Conservation (phyloP, 2,113 vertebrate genomes). For the Cyanoliseus patagonus region DNA sequence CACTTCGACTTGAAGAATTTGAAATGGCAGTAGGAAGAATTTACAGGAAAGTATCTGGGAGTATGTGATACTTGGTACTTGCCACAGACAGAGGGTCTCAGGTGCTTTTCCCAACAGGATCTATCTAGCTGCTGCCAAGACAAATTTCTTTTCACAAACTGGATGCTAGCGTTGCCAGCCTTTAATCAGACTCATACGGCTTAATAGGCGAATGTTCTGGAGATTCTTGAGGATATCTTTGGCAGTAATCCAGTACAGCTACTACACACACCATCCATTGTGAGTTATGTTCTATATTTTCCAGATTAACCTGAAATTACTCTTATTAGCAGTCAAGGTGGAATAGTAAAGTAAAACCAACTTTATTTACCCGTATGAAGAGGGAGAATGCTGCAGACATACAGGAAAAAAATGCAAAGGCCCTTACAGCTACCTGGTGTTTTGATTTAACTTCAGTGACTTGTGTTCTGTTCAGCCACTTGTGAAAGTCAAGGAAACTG, state of each 20-base stretch:
- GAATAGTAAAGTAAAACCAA: not conserved
- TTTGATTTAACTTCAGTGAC: not conserved
- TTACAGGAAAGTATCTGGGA: slow-evolving; percentile 22
- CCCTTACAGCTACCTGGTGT: not conserved
- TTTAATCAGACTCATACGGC: slow-evolving; percentile 38
- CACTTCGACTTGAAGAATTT: not conserved
- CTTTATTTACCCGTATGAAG: not conserved
- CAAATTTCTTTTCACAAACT: slow-evolving; percentile 11
- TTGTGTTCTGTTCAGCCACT: not conserved
- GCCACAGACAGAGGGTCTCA: slow-evolving; percentile 16
- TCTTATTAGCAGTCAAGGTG: not conserved
- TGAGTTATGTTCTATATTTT: slow-evolving; percentile 11
- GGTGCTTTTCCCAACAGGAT: slow-evolving; percentile 36
- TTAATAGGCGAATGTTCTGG: slow-evolving; percentile 29
- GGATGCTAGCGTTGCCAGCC: not conserved
- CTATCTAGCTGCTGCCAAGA: slow-evolving; percentile 28
- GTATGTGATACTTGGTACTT: not conserved
- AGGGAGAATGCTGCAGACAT: not conserved
- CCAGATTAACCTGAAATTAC: slow-evolving; percentile 30
- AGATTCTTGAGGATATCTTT: slow-evolving; percentile 17
- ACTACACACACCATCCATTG: not conserved
- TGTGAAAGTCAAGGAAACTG: not conserved
- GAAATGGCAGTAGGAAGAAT: not conserved
- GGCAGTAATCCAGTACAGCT: slow-evolving; percentile 25
- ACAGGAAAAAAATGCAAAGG: not conserved